Percentiles rank a stretch among this genome's conserved stretches.
phyloP scores from a whole-genome alignment of 1,140 invertebrate species.

The Leptopilina boulardi region DNA sequence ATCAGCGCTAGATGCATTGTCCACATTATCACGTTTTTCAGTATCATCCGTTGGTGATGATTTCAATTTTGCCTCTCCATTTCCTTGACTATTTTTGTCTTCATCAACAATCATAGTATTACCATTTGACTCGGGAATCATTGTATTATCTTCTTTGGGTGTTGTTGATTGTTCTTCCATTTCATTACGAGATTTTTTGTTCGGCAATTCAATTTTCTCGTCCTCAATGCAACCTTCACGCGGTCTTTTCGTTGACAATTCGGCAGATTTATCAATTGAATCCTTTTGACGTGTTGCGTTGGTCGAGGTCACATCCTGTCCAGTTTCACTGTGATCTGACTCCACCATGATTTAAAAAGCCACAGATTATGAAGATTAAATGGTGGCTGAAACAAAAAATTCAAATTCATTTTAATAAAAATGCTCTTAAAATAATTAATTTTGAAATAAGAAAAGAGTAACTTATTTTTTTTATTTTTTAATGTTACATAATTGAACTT shows the following conservation, averaged over 20 bases:
- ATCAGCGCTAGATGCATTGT: not conserved
- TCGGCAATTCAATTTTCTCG: conserved; percentile 42
- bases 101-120: not conserved
- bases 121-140: conserved; percentile 39
- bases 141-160: conserved; percentile 17
- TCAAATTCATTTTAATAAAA: not conserved
- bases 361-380: conserved; percentile 6
- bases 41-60: not conserved
- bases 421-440: not conserved
- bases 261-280: conserved; percentile 36
- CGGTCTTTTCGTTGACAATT: conserved; percentile 45
- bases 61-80: conserved; percentile 12
- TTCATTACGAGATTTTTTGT: conserved; percentile 51
- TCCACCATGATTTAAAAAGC: conserved; percentile 60
- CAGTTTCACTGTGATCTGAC: conserved; percentile 59
- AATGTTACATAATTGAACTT: no score
- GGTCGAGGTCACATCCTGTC: conserved; percentile 43
- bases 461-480: no score
- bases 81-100: not conserved
- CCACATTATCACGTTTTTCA: not conserved
- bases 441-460: no score
- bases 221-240: conserved; percentile 47
- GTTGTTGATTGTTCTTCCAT: conserved; percentile 34
- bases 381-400: conserved; percentile 1
- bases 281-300: conserved; percentile 43